Base-by-base conservation (phyloP, 1,140 invertebrate genomes). In the Eurosta solidaginis region DNA sequence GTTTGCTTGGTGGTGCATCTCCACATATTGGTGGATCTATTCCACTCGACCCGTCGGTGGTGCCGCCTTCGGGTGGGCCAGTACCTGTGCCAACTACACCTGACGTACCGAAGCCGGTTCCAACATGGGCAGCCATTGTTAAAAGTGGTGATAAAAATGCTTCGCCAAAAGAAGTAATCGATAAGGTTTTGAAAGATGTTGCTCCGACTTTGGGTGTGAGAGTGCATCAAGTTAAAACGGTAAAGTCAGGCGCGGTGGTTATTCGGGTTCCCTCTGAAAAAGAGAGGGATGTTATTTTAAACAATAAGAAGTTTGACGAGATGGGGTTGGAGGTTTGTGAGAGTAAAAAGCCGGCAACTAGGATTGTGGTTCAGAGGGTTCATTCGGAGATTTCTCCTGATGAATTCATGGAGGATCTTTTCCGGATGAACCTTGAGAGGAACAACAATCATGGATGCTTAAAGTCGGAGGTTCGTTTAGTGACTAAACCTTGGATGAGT, bases 101-200 rank as follows among this genome's bases (percentile, higher is more conserved):
- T 49, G 47, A 9, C 2, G 4, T 54, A 12, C 47, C 75, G 10
- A 76, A 29, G 27, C 76, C 68, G 42, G 68, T 74, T n/a, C 54
- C 77, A 20, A 79, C 78, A 22, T 79, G 76, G 78, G 74, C 76
- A 12, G n/a, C 74, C 3, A 63, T 79, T 2, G 76, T 77, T 3
- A 76, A 76, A 22, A 77, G 78, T 54, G 76, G 76, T 2, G 59
- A 54, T 47, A 47, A 68, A 10, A 68, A 10, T 1, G 12, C 22
- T 3, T 29, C 25, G 7, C 22, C 36, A 3, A 27, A 12, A 59
- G 68, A 78, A 25, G 50, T 59, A 22, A n/a, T 45, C 1, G 52
- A 49, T 20, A 74, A 77, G 59, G 73, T 73, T 12, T 20, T 52
- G 36, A 68, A 63, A 44, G 50, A 73, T 63, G 76, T 77, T 12